A percentile compares a stretch with the other conserved stretches of the same genome.
phyloP scores from a whole-genome alignment of 2,888 invertebrate species.

The Diaperis boleti region DNA sequence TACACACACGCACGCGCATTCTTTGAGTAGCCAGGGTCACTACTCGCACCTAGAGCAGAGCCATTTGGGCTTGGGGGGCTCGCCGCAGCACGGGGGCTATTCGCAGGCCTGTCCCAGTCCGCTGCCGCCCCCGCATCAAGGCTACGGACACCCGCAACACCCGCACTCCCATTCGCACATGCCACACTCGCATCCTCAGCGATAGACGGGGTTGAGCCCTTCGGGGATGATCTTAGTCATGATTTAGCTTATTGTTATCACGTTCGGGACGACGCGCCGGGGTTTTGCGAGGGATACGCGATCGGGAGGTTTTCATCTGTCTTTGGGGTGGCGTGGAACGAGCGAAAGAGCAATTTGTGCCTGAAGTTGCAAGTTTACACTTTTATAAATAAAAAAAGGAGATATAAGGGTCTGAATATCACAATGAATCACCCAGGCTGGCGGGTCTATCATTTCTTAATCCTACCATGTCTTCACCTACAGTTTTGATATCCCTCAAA shows the following conservation, averaged over 20 bases:
- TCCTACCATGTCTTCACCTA: no score
- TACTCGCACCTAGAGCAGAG: constrained; percentile 64
- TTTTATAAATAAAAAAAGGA: no score
- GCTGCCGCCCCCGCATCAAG: constrained; percentile 73
- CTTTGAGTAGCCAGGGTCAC: constrained; percentile 63
- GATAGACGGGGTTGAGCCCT: constrained; percentile 69
- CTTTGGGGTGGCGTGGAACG: not conserved
- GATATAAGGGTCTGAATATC: no score
- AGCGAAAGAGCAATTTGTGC: no score
- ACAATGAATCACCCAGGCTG: no score
- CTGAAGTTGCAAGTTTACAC: no score
- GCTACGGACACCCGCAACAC: constrained; percentile 76
- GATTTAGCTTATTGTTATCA: constrained; percentile 59
- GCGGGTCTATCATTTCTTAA: no score
- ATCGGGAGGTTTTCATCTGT: constrained; percentile 10
- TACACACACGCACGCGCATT: constrained; percentile 76
- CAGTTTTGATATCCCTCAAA: no score
- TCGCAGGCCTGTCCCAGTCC: constrained; percentile 81
- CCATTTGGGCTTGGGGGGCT: constrained; percentile 65
- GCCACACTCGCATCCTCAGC: constrained; percentile 82
- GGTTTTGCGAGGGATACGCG: not conserved
- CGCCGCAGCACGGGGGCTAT: constrained; percentile 70
- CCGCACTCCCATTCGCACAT: constrained; percentile 78
- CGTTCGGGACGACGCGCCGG: constrained; percentile 38
- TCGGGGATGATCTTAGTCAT: constrained; percentile 43